A percentile compares a stretch with the other conserved stretches of the same genome.
phyloP scores from a whole-genome alignment of 2,888 invertebrate genomes.

The Aleiodes leptofemur region DNA sequence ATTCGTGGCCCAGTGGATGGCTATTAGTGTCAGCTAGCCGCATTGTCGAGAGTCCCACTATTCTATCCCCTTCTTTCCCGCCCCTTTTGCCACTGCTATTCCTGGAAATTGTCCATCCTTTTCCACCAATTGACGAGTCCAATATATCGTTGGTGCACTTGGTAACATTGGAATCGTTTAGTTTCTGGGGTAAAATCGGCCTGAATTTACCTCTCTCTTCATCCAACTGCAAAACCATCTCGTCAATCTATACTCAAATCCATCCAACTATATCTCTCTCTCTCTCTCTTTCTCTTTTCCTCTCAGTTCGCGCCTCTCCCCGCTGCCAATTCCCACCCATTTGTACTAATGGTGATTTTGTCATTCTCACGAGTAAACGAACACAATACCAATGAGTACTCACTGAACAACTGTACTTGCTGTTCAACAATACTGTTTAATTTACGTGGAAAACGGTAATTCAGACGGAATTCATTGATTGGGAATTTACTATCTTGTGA shows the following conservation, averaged over 20 bases:
- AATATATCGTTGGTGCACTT: slow-evolving; percentile 21
- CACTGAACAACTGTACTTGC: not conserved
- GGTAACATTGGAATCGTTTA: slow-evolving; percentile 26
- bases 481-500: too few species aligned
- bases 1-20: slow-evolving; percentile 12
- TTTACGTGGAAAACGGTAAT: not conserved
- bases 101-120: not conserved
- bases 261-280: not conserved
- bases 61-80: not conserved
- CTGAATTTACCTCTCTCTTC: not conserved
- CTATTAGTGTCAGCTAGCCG: slow-evolving; percentile 41
- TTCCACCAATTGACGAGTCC: slow-evolving; percentile 37
- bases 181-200: slow-evolving; percentile 5
- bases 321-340: not conserved
- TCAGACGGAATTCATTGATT: too few species aligned
- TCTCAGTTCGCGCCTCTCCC: not conserved
- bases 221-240: not conserved
- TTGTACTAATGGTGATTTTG: slow-evolving; percentile 13
- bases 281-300: not conserved
- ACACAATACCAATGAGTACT: slow-evolving; percentile 16
- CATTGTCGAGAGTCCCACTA: slow-evolving; percentile 41
- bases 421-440: slow-evolving; percentile 18
- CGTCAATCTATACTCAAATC: slow-evolving; percentile 28
- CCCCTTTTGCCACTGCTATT: not conserved
- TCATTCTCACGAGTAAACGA: slow-evolving; percentile 6